Conservation (phyloP, 2,113 vertebrate genomes). For the Thunnus thynnus region DNA sequence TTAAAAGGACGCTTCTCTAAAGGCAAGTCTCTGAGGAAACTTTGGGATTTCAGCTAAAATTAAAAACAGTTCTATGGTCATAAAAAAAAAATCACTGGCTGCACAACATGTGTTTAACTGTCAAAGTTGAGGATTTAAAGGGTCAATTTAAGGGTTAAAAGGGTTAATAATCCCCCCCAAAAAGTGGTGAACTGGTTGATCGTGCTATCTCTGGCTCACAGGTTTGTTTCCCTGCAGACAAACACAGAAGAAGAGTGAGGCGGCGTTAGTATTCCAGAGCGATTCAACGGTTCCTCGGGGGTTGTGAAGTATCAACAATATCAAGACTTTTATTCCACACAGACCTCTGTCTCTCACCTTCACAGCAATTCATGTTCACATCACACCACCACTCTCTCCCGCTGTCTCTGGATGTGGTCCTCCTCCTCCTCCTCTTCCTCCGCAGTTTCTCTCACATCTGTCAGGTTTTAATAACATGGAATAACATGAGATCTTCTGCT, state of each 20-base stretch:
- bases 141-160: neutral
- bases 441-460: neutral
- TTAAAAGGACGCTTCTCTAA: too few species aligned
- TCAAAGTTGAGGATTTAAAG: neutral
- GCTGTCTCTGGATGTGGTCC: constrained; percentile 5
- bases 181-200: too few species aligned
- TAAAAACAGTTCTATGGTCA: too few species aligned
- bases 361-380: constrained; percentile 36
- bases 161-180: too few species aligned
- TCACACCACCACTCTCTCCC: neutral
- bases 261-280: constrained; percentile 20
- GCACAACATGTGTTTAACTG: too few species aligned
- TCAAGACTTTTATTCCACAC: constrained; percentile 4
- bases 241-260: too few species aligned
- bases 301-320: neutral
- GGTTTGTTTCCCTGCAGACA: too few species aligned
- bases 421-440: neutral
- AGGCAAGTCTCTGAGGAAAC: too few species aligned
- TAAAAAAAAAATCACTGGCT: too few species aligned
- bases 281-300: neutral
- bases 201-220: too few species aligned
- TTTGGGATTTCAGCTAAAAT: too few species aligned
- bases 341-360: constrained; percentile 23
- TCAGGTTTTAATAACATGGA: neutral
- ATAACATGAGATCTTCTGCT: neutral